Conservation (phyloP, 2,113 vertebrate genomes). For the Pipa parva region DNA sequence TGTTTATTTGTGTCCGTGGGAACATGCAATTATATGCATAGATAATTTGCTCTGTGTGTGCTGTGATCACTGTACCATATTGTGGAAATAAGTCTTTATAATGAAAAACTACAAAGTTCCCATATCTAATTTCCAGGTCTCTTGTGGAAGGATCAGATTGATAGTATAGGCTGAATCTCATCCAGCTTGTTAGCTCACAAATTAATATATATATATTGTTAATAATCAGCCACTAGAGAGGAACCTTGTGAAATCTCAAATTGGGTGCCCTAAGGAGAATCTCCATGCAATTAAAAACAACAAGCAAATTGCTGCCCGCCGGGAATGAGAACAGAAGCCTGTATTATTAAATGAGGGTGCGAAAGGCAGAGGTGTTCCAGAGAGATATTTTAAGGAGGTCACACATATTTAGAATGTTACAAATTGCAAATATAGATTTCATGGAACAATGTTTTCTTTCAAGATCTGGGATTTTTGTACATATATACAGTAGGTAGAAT, state of each 20-base stretch:
- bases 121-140: conserved; percentile 32
- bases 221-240: conserved; percentile 36
- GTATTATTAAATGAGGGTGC: conserved; percentile 24
- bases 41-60: conserved; percentile 16
- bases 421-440: conserved; percentile 22
- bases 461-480: no score
- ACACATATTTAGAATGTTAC: conserved; percentile 24
- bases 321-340: conserved; percentile 36
- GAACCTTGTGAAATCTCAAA: conserved; percentile 28
- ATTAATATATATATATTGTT: conserved; percentile 42
- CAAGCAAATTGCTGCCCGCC: conserved; percentile 35
- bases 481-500: no score
- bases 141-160: conserved; percentile 26
- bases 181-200: conserved; percentile 41
- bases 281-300: conserved; percentile 41
- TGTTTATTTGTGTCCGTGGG: not conserved
- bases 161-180: conserved; percentile 28
- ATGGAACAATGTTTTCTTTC: conserved; percentile 1
- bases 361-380: conserved; percentile 25
- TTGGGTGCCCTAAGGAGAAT: conserved; percentile 33
- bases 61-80: conserved; percentile 21
- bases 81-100: conserved; percentile 30
- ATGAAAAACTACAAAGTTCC: conserved; percentile 9
- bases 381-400: conserved; percentile 6
- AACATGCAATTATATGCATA: not conserved